These are phyloP conservation scores for Gnathonemus echidnorhynchus DNA, from an alignment of 2,113 vertebrate genomes.

Conservation along the genomic window DNA sequence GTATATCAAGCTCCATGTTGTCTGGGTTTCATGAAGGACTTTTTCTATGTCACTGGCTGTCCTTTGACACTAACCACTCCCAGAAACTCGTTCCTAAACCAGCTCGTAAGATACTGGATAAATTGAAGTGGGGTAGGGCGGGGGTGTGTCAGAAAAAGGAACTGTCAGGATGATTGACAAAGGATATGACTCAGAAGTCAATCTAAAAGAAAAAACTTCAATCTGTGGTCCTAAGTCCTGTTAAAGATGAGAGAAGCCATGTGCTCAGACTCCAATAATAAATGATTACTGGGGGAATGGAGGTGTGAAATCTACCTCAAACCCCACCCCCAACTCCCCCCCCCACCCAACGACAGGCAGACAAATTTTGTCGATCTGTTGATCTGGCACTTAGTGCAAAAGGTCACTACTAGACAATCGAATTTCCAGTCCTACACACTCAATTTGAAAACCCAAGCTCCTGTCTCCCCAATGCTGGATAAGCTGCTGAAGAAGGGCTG, in stretches of 20 bases:
- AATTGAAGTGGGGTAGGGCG: slow-evolving; percentile 40
- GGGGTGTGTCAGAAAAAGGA: slow-evolving; percentile 51
- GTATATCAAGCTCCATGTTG: slow-evolving; percentile 44
- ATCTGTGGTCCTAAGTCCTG: slow-evolving; percentile 70
- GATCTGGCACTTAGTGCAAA: slow-evolving; percentile 9
- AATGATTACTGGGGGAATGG: slow-evolving; percentile 79
- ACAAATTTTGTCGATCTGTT: not conserved
- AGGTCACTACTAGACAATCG: slow-evolving; percentile 7
- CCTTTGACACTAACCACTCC: slow-evolving; percentile 64
- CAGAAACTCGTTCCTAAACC: slow-evolving; percentile 51
- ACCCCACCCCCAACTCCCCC: slow-evolving; percentile 53
- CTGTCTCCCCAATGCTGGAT: not conserved
- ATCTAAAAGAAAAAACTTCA: slow-evolving; percentile 62
- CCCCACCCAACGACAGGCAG: slow-evolving; percentile 26
- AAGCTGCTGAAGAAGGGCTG: not conserved
- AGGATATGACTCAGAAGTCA: slow-evolving; percentile 84
- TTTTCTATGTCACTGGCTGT: slow-evolving; percentile 59
- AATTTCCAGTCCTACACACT: not conserved
- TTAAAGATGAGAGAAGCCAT: slow-evolving; percentile 77
- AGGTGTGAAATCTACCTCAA: slow-evolving; percentile 68
- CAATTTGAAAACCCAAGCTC: not conserved
- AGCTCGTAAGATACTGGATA: slow-evolving; percentile 50
- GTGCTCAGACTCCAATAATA: slow-evolving; percentile 74
- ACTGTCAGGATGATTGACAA: slow-evolving; percentile 58
- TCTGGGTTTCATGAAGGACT: slow-evolving; percentile 47